A percentile compares a stretch with the other conserved stretches of the same genome.
These are phyloP conservation scores for Rambutsinella grinnellia DNA, from an alignment of 2,888 invertebrate genomes.

Conservation along the genomic window DNA sequence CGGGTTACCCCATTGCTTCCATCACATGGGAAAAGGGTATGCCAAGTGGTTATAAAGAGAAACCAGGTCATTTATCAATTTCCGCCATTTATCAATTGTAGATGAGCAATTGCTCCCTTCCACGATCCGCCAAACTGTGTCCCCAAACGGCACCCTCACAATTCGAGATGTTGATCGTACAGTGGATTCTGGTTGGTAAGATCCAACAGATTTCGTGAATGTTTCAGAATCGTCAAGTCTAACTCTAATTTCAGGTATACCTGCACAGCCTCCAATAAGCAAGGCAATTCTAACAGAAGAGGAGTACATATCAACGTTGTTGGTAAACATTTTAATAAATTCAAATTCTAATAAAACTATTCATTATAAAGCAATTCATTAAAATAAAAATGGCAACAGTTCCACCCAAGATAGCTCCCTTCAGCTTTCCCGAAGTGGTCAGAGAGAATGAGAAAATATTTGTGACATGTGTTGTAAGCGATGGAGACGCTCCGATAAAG, in stretches of 20 bases:
- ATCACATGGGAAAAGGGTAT: constrained; percentile 73
- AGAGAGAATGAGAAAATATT: constrained; percentile 71
- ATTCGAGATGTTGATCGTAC: constrained; percentile 69
- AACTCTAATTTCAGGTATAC: too few relatives aligned
- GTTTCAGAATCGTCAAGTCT: too few relatives aligned
- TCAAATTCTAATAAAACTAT: too few relatives aligned
- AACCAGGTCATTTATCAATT: neutral
- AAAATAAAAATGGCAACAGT: constrained; percentile 68
- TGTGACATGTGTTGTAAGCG: constrained; percentile 72
- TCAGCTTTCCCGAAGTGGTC: constrained; percentile 71
- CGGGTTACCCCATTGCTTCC: constrained; percentile 73
- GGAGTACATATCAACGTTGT: constrained; percentile 66
- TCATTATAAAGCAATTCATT: neutral
- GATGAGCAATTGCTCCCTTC: constrained; percentile 69
- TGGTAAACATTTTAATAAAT: constrained; percentile 63
- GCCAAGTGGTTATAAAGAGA: constrained; percentile 69
- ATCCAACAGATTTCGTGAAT: too few relatives aligned
- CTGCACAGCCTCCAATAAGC: constrained; percentile 69
- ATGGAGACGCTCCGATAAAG: constrained; percentile 73
- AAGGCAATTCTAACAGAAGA: constrained; percentile 67
- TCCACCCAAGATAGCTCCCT: constrained; percentile 72
- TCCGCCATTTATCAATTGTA: constrained; percentile 59
- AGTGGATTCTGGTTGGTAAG: constrained; percentile 69
- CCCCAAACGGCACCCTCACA: constrained; percentile 69
- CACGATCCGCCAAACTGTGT: constrained; percentile 70